Base-by-base conservation (phyloP, 2,888 invertebrate species). In the Hirudinaria manillensis region DNA sequence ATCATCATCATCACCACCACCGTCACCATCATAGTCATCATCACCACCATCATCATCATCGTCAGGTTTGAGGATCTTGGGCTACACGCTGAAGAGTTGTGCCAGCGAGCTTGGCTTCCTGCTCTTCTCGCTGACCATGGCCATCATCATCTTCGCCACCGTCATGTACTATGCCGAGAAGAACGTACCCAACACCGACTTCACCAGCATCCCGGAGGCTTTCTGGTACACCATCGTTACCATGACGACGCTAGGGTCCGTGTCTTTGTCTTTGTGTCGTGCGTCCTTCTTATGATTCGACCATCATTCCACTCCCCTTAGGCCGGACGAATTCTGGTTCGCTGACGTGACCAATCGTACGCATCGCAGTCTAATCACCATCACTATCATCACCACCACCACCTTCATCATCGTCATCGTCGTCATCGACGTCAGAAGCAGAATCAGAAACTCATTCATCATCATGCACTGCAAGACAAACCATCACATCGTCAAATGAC, bases 151-250 rank as follows among this genome's bases (percentile, higher is more conserved):
- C 84, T 99, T 99, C 87, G 98, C 99, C 79, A 99, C 99, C 61
- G 96, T 99, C 82, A 99, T 99, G 97, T 99, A 95, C 89, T 99
- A 99, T 88, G 97, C 98, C 73, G 99, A 99, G 89, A 99, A 99
- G 88, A 97, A 97, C 86, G 97, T 95, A 80, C 91, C 91, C 82
- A 92, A 92, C 82, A 98, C 98, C 75, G 93, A 93, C 87, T 99
- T 99, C 89, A 98, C 95, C 79, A 97, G 96, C 86, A 99, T 99
- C 88, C 99, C 99, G 77, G 95, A 97, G 75, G 97, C 99, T 81
- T 99, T 99, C 87, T 99, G 99, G 99, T 99, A 99, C 89, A 99
- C 99, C 84, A 99, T 99, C 84, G 99, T 99, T 84, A 99, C 99
- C 81, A 99, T 99, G 96, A 98, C 98, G 77, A 98, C 98, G 72